Evolutionary conservation across 2,113 vertebrate genomes (phyloP).

Genomic region (Nansenia antarctica): DNA sequence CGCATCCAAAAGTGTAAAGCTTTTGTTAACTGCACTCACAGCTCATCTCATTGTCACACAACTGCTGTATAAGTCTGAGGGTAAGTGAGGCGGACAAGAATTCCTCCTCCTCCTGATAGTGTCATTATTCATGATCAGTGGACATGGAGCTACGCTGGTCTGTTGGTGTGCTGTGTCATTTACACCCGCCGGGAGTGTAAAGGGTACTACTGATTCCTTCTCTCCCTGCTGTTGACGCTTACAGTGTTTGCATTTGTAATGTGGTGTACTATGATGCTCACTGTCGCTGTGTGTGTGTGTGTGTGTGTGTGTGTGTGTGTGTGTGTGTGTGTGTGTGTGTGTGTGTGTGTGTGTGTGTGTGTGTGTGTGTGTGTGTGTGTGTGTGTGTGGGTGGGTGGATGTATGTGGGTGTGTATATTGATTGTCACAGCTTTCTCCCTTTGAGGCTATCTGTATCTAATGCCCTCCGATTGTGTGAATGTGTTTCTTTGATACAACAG

Average conservation of each 20-base stretch:
- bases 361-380: slow-evolving; percentile 1
- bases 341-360: slow-evolving; percentile 4
- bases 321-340: slow-evolving; percentile 10
- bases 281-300: not conserved
- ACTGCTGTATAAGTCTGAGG: not conserved
- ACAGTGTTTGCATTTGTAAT: not conserved
- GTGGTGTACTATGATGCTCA: not conserved
- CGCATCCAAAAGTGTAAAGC: not conserved
- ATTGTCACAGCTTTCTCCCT: not conserved
- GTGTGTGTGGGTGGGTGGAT: slow-evolving; percentile 2
- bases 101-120: not conserved
- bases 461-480: not conserved
- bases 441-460: not conserved
- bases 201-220: not conserved
- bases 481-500: not conserved
- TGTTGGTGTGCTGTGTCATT: not conserved
- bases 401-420: not conserved
- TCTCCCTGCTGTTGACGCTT: not conserved
- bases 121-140: not conserved
- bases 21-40: not conserved
- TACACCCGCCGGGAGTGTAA: not conserved
- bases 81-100: not conserved
- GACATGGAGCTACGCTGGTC: not conserved
- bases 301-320: not conserved
- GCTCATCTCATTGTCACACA: not conserved